A percentile compares a stretch with the other conserved stretches of the same genome.
phyloP scores from a whole-genome alignment of 2,113 vertebrate species.

The Saccopteryx leptura region DNA sequence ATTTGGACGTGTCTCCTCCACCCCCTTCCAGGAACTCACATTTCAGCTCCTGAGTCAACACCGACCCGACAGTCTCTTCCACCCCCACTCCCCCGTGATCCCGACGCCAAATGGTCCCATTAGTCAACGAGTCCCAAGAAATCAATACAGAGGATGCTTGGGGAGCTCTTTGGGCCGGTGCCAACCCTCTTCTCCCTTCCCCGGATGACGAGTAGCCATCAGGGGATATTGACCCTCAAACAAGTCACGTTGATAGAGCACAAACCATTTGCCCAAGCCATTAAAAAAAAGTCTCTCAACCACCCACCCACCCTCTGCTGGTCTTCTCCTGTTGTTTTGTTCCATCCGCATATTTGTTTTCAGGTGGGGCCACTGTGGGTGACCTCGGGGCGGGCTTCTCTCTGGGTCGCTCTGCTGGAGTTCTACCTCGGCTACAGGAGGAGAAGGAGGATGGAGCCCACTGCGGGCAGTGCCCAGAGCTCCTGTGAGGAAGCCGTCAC shows the following conservation, averaged over 20 bases:
- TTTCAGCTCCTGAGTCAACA: neutral
- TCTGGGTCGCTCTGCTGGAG: neutral
- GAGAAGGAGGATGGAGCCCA: neutral
- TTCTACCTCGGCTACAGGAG: neutral
- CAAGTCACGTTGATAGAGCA: neutral
- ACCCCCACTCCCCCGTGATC: neutral
- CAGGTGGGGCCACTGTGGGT: accelerated
- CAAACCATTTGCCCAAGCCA: neutral
- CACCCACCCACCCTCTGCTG: neutral
- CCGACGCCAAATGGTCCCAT: neutral
- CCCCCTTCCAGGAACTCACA: neutral
- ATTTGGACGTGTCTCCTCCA: neutral
- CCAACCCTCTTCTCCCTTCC: neutral
- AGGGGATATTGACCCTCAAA: accelerated
- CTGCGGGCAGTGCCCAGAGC: neutral
- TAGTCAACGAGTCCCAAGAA: neutral
- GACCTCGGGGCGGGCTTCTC: accelerated
- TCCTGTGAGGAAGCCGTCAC: neutral
- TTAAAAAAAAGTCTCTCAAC: neutral
- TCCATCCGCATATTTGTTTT: neutral
- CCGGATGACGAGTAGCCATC: neutral
- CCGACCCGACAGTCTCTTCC: neutral
- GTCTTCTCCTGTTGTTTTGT: neutral
- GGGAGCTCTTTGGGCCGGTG: neutral
- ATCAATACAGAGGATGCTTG: neutral